phyloP scores from a whole-genome alignment of 1,140 invertebrate species.

The Zaprionus ghesquierei region DNA sequence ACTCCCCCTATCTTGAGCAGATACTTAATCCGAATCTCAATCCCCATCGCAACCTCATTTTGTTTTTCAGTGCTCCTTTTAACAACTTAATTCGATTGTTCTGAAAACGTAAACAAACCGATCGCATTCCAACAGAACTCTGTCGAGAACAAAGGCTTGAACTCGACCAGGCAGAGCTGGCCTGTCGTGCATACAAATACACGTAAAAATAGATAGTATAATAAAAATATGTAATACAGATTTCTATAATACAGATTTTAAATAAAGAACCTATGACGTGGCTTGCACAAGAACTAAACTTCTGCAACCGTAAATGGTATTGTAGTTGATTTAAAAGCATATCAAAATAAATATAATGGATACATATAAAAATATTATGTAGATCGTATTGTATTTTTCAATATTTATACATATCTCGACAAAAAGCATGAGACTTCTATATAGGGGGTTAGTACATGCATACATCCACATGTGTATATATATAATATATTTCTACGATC shows the following conservation, averaged over 20 bases:
- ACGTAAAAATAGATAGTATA: background rate
- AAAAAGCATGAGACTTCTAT: too few relatives aligned
- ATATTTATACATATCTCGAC: too few relatives aligned
- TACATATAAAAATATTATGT: too few relatives aligned
- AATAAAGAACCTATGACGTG: background rate
- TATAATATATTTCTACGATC: too few relatives aligned
- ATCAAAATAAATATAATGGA: too few relatives aligned
- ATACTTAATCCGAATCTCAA: background rate
- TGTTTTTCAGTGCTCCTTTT: conserved; percentile 16
- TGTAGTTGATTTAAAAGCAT: too few relatives aligned
- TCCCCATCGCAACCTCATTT: conserved; percentile 17
- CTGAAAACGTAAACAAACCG: conserved; percentile 54
- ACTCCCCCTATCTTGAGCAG: background rate
- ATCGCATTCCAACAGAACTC: background rate
- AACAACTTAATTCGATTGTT: conserved; percentile 52
- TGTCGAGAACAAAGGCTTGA: background rate
- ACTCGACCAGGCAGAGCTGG: background rate
- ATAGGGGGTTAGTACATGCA: too few relatives aligned
- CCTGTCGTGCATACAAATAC: background rate
- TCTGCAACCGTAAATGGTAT: too few relatives aligned
- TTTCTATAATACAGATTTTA: background rate
- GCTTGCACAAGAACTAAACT: too few relatives aligned
- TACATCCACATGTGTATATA: too few relatives aligned
- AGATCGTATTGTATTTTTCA: too few relatives aligned
- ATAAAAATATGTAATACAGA: too few relatives aligned